Evolutionary conservation across 1,140 invertebrate species (phyloP).

Genomic region (Pectinophora gossypiella): DNA sequence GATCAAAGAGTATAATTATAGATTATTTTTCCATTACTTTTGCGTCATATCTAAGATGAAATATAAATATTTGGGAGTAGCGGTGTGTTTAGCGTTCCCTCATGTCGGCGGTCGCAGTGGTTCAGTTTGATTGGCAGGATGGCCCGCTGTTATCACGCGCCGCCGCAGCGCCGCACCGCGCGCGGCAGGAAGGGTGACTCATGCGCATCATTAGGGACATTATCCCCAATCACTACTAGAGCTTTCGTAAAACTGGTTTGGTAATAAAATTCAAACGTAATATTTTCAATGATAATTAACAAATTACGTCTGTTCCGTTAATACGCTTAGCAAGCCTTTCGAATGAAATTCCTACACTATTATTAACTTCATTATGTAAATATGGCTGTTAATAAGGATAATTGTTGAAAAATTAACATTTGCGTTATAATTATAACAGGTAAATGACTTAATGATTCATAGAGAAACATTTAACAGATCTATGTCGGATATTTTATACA

Average conservation of each 20-base stretch:
- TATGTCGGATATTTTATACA: slow-evolving; percentile 12
- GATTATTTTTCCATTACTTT: slow-evolving; percentile 35
- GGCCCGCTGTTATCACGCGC: slow-evolving; percentile 59
- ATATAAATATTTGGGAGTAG: slow-evolving; percentile 35
- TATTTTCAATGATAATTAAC: too few species aligned
- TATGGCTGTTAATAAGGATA: neutral
- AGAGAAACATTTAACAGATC: neutral
- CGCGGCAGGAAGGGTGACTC: slow-evolving; percentile 66
- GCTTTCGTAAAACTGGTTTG: too few species aligned
- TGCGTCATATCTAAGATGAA: slow-evolving; percentile 39
- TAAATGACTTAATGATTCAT: slow-evolving; percentile 1
- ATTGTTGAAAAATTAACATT: neutral
- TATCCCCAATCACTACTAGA: slow-evolving; percentile 50
- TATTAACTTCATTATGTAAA: neutral
- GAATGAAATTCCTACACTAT: neutral
- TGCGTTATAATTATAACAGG: neutral
- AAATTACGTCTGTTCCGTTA: too few species aligned
- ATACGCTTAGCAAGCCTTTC: neutral
- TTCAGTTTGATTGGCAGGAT: slow-evolving; percentile 66
- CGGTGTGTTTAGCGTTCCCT: slow-evolving; percentile 26
- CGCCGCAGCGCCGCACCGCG: too few species aligned
- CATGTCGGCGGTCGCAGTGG: slow-evolving; percentile 25
- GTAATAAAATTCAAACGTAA: too few species aligned
- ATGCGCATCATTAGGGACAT: slow-evolving; percentile 35
- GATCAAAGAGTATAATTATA: neutral